Evolutionary conservation across 30 jellyfish, hydroid and myxozoan genomes (phyloP).

Genomic region (Phacellophora camtschatica): DNA sequence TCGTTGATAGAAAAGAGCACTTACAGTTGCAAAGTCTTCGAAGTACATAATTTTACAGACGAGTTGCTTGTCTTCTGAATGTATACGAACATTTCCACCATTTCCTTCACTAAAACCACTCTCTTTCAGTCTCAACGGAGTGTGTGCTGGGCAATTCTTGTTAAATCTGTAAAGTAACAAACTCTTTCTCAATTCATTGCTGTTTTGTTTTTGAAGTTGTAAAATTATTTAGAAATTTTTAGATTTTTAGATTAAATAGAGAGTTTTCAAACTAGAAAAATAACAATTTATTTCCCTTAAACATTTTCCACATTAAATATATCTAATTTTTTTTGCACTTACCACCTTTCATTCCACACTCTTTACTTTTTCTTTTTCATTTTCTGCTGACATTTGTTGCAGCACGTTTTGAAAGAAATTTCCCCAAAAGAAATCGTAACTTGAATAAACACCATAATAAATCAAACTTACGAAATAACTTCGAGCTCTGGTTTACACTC

Average conservation of each 20-base stretch:
- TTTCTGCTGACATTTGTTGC: too few relatives aligned
- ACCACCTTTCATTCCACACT: neutral
- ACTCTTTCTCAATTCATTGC: neutral
- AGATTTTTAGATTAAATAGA: too few relatives aligned
- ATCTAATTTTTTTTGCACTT: neutral
- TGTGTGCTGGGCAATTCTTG: neutral
- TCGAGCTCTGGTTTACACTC: neutral
- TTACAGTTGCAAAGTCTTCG: neutral
- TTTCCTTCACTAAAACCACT: neutral
- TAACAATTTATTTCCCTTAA: too few relatives aligned
- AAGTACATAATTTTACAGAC: slow-evolving; percentile 10
- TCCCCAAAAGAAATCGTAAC: too few relatives aligned
- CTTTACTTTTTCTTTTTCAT: neutral
- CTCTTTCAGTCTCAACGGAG: neutral
- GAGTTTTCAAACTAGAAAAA: too few relatives aligned
- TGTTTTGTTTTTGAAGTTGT: too few relatives aligned
- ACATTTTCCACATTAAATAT: neutral
- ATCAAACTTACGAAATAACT: neutral
- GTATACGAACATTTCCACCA: neutral
- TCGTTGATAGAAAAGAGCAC: neutral
- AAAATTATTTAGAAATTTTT: too few relatives aligned
- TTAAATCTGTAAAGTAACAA: slow-evolving; percentile 4
- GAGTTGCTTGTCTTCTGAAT: neutral
- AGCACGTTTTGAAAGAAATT: too few relatives aligned
- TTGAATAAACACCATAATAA: too few relatives aligned